These are phyloP conservation scores for Branchipolynoe longqiensis DNA, from an alignment of 2,888 invertebrate species.

Conservation along the genomic window DNA sequence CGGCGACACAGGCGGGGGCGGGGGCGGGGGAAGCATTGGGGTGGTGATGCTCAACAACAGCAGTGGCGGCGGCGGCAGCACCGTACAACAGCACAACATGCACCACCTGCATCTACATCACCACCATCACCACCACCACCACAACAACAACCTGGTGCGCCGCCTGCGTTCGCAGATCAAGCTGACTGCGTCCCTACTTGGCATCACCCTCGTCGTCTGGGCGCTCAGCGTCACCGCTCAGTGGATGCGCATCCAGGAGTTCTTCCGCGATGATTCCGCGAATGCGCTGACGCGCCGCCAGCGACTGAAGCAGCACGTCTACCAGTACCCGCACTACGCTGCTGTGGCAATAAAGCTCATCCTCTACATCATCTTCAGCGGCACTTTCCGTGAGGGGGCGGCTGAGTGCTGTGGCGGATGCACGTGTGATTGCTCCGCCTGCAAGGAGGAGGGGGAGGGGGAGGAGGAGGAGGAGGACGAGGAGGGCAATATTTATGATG, in stretches of 20 bases:
- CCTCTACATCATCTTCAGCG: slow-evolving; percentile 37
- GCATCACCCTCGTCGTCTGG: slow-evolving; percentile 38
- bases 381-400: slow-evolving; percentile 21
- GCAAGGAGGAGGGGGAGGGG: slow-evolving; percentile 39
- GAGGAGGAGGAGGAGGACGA: slow-evolving; percentile 4
- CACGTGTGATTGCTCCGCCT: slow-evolving; percentile 40
- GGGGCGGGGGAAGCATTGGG: too few relatives aligned
- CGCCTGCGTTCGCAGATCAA: slow-evolving; percentile 37
- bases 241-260: slow-evolving; percentile 40
- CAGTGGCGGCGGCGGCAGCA: too few relatives aligned
- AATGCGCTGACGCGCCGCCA: slow-evolving; percentile 14
- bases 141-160: slow-evolving; percentile 4
- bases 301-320: slow-evolving; percentile 26
- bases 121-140: too few relatives aligned
- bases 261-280: slow-evolving; percentile 33
- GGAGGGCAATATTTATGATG: neutral
- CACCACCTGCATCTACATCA: too few relatives aligned
- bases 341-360: slow-evolving; percentile 42
- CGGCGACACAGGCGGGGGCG: too few relatives aligned
- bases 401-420: slow-evolving; percentile 47
- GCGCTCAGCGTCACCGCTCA: slow-evolving; percentile 19
- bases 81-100: too few relatives aligned
- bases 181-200: slow-evolving; percentile 18
- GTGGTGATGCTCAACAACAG: neutral
- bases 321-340: slow-evolving; percentile 48